Base-by-base conservation (phyloP, 2,888 invertebrate genomes). In the Epistrophella euchroma region DNA sequence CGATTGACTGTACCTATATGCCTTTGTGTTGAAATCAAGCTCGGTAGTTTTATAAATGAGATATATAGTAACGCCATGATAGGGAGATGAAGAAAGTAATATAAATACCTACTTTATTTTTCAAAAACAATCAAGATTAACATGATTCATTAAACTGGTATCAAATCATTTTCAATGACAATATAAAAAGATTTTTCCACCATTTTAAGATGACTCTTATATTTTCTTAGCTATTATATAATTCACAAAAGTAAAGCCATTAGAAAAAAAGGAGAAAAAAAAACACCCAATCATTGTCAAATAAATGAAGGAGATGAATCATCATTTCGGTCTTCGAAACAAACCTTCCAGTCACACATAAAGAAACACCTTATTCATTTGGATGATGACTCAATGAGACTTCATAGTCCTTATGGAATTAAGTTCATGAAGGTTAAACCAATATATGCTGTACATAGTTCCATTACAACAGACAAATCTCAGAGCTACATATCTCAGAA, bases 251-350 rank as follows among this genome's bases (percentile, higher is more conserved):
- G 32, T 35, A 35, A 56, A 32, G 0, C 32, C 17, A 25, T 13
- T 10, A 3, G 0, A 3, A 55, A 32, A 3, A 4, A 25, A 11
- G 2, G n/a, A 17, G 6, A 60, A 60, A 15, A 60, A 25, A 62
- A 62, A 43, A 40, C 4, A 22, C 22, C 22, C 19, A 62, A 43
- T 62, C n/a, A 43, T 45, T 62, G 43, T 62, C 43, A 62, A 43
- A 62, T 43, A 25, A 62, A 62, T 62, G 43, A 62, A 62, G 5
- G 17, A 10, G n/a, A 28, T 62, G 62, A 62, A 43, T 62, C 62
- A 62, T 43, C 62, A 62, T 17, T 43, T 62, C 28, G 4, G 25
- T 4, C 40, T 43, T 17, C 5, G 15, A 7, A 22, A 22, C 22
- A 22, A 60, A 37, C n/a, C 10, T 11, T 10, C 19, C 58, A 5